A percentile compares a stretch with the other conserved stretches of the same genome.
These are phyloP conservation scores for Pachydiplax longipennis DNA, from an alignment of 2,888 invertebrate genomes.

Conservation along the genomic window DNA sequence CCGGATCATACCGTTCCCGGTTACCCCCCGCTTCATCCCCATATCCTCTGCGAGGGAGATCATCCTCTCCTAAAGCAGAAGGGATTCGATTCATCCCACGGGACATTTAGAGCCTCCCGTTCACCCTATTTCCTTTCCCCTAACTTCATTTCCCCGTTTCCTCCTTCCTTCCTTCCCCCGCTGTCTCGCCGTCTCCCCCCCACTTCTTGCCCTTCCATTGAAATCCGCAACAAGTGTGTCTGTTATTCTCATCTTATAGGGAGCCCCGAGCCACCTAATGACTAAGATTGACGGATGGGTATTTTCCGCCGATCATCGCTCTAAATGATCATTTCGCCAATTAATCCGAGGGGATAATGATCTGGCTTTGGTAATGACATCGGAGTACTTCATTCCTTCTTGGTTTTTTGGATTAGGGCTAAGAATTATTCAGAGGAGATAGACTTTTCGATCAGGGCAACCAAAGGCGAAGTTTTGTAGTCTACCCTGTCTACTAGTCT, in stretches of 20 bases:
- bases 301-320: constrained; percentile 5
- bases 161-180: background rate
- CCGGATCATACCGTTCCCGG: background rate
- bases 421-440: background rate
- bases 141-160: background rate
- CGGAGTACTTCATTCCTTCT: background rate
- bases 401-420: background rate
- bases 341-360: background rate
- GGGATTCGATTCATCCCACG: constrained; percentile 4
- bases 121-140: background rate
- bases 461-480: too few species aligned
- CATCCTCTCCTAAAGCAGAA: background rate
- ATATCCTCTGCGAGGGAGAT: background rate
- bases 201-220: background rate
- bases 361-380: background rate
- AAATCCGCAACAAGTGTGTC: constrained; percentile 34
- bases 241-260: background rate
- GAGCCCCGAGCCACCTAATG: constrained; percentile 14
- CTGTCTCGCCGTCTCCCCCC: background rate
- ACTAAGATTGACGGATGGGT: constrained; percentile 26
- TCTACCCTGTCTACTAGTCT: too few species aligned
- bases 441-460: too few species aligned
- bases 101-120: background rate
- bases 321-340: background rate
- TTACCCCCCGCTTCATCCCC: background rate